phyloP scores from a whole-genome alignment of 1,140 invertebrate genomes.

The Frieseomelitta varia region DNA sequence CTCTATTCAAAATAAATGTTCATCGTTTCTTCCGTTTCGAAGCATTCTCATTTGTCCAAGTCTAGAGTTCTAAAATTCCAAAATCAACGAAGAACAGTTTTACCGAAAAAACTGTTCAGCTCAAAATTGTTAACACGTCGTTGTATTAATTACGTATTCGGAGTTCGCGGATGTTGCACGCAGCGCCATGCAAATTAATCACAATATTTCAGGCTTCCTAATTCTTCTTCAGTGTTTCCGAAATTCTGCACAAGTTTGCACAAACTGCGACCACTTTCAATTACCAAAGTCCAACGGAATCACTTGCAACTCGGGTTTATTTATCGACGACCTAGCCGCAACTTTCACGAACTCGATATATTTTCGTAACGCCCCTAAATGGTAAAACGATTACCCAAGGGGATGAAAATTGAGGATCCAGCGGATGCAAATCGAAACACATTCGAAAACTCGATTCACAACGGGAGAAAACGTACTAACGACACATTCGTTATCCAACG shows the following conservation, averaged over 20 bases:
- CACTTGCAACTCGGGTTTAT: neutral
- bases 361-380: neutral
- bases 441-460: neutral
- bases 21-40: no score
- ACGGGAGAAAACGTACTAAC: neutral
- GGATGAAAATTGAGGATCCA: neutral
- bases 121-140: no score
- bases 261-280: neutral
- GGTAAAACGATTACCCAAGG: neutral
- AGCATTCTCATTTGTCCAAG: no score
- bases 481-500: neutral
- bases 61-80: no score
- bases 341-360: neutral
- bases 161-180: neutral
- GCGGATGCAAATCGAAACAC: neutral
- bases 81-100: neutral
- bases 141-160: neutral
- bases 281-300: neutral
- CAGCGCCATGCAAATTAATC: conserved; percentile 21
- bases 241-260: neutral
- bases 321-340: neutral
- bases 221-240: neutral
- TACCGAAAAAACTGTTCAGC: neutral
- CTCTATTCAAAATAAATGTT: no score
- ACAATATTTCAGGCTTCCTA: neutral